Percentiles rank a stretch among this genome's conserved stretches.
Conservation (phyloP, 2,113 vertebrate genomes). For the Polypterus bichir region DNA sequence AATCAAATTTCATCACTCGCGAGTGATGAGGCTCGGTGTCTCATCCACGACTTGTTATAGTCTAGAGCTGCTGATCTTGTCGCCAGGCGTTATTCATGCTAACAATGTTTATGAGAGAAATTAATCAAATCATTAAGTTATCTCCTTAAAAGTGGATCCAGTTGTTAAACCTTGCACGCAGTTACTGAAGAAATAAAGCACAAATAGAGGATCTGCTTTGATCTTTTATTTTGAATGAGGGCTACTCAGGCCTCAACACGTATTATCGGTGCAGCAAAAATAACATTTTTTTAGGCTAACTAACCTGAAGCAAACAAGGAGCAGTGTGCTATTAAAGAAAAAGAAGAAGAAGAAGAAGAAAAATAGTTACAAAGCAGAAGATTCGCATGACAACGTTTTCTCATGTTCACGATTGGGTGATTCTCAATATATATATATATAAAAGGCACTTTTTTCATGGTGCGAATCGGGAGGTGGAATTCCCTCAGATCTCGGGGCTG, state of each 20-base stretch:
- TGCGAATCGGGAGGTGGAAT: slow-evolving; percentile 41
- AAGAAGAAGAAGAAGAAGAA: not conserved
- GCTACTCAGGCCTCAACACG: too few relatives aligned
- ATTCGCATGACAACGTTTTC: slow-evolving; percentile 47
- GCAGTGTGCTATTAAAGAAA: slow-evolving; percentile 12
- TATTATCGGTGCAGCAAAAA: too few relatives aligned
- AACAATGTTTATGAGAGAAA: too few relatives aligned
- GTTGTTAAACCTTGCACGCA: too few relatives aligned
- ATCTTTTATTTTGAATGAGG: slow-evolving; percentile 7
- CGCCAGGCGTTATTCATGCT: too few relatives aligned
- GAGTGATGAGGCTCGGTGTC: too few relatives aligned
- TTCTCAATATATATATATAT: slow-evolving; percentile 31
- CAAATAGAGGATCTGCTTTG: not conserved
- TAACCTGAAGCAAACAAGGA: slow-evolving; percentile 22
- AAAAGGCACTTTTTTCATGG: slow-evolving; percentile 27
- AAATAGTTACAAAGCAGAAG: slow-evolving; percentile 14
- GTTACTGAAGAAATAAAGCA: too few relatives aligned
- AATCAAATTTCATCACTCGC: too few relatives aligned
- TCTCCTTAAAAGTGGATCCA: not conserved
- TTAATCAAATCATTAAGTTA: not conserved
- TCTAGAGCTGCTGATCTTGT: too few relatives aligned
- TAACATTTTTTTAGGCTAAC: slow-evolving; percentile 10
- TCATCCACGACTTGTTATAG: too few relatives aligned
- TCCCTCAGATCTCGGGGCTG: slow-evolving; percentile 28
- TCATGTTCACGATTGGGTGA: slow-evolving; percentile 57